Percentiles rank a stretch among this genome's conserved stretches.
phyloP scores from a whole-genome alignment of 2,888 invertebrate genomes.

The Celastrina argiolus region DNA sequence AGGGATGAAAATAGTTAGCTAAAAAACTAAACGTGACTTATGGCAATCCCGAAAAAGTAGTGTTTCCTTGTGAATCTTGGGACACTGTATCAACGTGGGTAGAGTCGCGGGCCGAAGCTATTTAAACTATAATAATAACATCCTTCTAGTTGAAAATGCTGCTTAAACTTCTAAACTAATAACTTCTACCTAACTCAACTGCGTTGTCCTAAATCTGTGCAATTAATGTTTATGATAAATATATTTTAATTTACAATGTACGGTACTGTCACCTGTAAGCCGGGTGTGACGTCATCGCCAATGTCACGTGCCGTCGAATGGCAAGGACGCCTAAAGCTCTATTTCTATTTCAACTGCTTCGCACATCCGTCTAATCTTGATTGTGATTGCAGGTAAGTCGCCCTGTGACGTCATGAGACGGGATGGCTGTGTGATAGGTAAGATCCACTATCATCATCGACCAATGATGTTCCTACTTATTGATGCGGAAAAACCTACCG shows the following conservation, averaged over 20 bases:
- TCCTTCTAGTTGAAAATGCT: background rate
- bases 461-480: no score
- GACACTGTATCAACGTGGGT: no score
- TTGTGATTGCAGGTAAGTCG: conserved; percentile 65
- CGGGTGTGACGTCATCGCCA: background rate
- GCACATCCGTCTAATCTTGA: conserved; percentile 39
- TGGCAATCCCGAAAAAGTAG: no score
- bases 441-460: background rate
- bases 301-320: conserved; percentile 13
- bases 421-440: background rate
- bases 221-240: background rate
- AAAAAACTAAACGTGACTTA: no score
- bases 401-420: conserved; percentile 42
- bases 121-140: background rate
- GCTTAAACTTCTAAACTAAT: background rate
- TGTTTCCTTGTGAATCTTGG: no score
- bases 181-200: background rate
- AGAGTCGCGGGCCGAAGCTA: no score
- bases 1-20: no score
- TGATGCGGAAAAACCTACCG: no score
- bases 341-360: conserved; percentile 30
- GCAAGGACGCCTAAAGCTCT: conserved; percentile 21
- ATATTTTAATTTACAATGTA: background rate
- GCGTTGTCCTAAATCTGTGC: background rate
- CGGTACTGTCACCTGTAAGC: background rate